Conservation (phyloP, 2,888 invertebrate species). For the Chymomyza procnemis region DNA sequence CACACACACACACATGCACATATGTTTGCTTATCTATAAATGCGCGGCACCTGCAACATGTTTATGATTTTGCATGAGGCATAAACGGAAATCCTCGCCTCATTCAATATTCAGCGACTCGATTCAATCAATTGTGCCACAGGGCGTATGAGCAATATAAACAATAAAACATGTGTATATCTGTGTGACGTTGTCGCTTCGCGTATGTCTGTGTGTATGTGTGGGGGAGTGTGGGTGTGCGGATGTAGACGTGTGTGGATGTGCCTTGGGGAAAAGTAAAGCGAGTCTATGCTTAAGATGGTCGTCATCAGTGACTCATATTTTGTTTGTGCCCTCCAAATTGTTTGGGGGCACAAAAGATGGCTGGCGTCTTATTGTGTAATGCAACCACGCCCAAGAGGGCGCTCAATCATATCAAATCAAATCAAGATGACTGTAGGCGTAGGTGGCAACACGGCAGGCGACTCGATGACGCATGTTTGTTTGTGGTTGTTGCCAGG, state of each 20-base stretch:
- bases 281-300: neutral
- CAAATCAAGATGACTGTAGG: conserved; percentile 35
- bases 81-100: neutral
- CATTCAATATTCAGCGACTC: neutral
- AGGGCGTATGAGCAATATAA: conserved; percentile 28
- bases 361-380: neutral
- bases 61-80: neutral
- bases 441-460: conserved; percentile 20
- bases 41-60: neutral
- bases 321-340: neutral
- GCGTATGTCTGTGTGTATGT: neutral
- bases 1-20: conserved; percentile 13
- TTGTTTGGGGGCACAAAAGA: no score
- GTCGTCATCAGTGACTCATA: neutral
- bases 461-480: conserved; percentile 42
- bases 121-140: conserved; percentile 48
- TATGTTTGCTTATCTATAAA: neutral
- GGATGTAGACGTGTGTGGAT: neutral
- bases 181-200: conserved; percentile 6
- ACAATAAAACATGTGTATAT: conserved; percentile 2
- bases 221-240: conserved; percentile 5
- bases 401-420: conserved; percentile 36
- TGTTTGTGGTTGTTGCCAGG: conserved; percentile 10
- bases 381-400: conserved; percentile 25
- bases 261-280: neutral